Conservation (phyloP, 53 echinoderm and acorn worm genomes). For the Pentamera pediparva region DNA sequence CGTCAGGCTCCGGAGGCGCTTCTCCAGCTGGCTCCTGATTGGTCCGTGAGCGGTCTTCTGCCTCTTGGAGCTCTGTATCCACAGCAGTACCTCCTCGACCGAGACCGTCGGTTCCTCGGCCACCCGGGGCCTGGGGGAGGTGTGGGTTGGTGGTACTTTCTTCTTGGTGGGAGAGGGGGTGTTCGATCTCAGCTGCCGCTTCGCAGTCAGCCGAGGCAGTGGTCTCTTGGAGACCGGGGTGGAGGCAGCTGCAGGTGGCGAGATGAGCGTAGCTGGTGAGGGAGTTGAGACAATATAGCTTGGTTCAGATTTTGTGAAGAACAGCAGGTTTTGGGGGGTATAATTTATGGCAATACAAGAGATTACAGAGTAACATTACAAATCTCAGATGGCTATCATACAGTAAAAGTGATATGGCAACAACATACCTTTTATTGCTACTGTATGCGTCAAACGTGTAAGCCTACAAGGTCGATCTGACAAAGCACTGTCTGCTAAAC, state of each 20-base stretch:
- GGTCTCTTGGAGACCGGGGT: neutral
- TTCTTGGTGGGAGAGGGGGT: neutral
- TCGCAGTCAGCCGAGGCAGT: neutral
- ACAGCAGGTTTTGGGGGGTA: neutral
- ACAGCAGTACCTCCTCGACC: conserved; percentile 44
- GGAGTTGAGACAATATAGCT: conserved; percentile 27
- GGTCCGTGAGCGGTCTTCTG: conserved; percentile 37
- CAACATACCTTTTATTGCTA: too few species aligned
- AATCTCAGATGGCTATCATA: too few species aligned
- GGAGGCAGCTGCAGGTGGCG: conserved; percentile 28
- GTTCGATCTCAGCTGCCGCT: neutral
- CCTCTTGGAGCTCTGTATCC: conserved; percentile 45
- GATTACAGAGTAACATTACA: too few species aligned
- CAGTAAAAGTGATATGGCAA: too few species aligned
- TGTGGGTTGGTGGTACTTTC: too few species aligned
- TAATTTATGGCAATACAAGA: too few species aligned
- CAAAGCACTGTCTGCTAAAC: too few species aligned
- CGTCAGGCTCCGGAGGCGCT: conserved; percentile 51
- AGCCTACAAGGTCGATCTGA: too few species aligned
- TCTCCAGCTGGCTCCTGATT: conserved; percentile 36
- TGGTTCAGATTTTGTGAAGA: neutral
- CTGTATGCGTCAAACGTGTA: too few species aligned
- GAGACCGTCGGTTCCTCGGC: neutral
- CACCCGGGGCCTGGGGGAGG: neutral
- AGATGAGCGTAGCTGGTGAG: conserved; percentile 7